Base-by-base conservation (phyloP, 2,797 vertebrate genomes). In the Lagodon rhomboides region DNA sequence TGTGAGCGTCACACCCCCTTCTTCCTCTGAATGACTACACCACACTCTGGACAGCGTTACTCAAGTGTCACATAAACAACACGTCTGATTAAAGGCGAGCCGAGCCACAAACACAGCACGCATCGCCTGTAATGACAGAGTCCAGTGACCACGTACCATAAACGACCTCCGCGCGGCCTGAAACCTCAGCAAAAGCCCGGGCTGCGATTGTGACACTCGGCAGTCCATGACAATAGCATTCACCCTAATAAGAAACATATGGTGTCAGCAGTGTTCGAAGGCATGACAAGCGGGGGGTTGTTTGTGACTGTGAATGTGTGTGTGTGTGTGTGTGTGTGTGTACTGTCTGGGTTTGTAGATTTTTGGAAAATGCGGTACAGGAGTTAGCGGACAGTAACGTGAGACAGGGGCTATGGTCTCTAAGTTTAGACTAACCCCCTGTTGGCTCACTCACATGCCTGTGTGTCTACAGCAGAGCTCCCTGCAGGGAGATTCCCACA, bases 381-480 rank as follows among this genome's bases (percentile, higher is more conserved):
- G 58, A 84, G 83, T 83, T 83, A 79, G 79, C 38, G 58, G 73
- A 77, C 58, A 77, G 95, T 90, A 95, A 95, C 75, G 67, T 84
- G 95, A 96, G 94, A 84, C 85, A 16, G 72, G 65, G 73, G 87
- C 46, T 85, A 60, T 67, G 75, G 73, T 71, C 87, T 92, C 95
- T 95, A 96, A 95, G 90, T 95, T 95, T 96, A 95, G 95, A 93
- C 87, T 87, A 82, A 83, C 87, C 87, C 90, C 84, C 81, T 43
- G 87, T 89, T 87, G 79, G 85, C 81, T 89, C 83, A 82, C 89
- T 89, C 77, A 58, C 84, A 92, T 91, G 92, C 78, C 86, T 87
- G 84, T 73, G 81, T 69, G 91, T 89, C 77, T 71, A 41, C 83
- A 80, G 72, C 73, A 86, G 72, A 87, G 47, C 49, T 75, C 84